phyloP scores from a whole-genome alignment of 2,113 vertebrate species.

The Pluvianellus socialis region DNA sequence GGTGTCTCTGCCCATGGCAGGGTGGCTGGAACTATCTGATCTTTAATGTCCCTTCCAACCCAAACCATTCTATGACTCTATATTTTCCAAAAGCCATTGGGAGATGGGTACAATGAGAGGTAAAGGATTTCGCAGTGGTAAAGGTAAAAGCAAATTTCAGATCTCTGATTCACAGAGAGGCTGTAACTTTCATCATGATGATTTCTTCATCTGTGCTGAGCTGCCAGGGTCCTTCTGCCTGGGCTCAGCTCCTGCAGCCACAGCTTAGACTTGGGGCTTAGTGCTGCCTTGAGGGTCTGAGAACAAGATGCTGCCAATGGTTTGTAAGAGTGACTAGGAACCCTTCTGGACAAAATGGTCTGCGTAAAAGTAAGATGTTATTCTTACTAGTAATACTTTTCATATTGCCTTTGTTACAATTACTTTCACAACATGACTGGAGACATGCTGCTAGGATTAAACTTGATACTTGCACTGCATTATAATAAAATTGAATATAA shows the following conservation, averaged over 20 bases:
- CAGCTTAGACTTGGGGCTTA: not conserved
- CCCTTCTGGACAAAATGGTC: not conserved
- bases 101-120: not conserved
- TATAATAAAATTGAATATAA: constrained; percentile 31
- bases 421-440: constrained; percentile 31
- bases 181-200: not conserved
- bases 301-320: not conserved
- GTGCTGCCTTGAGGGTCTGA: not conserved
- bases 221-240: not conserved
- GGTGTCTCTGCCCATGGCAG: not conserved
- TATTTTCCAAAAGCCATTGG: not conserved
- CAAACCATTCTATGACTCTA: not conserved
- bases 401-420: constrained; percentile 9
- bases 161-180: not conserved
- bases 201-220: not conserved
- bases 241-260: not conserved
- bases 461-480: constrained; percentile 16
- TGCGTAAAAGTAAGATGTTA: not conserved
- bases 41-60: not conserved
- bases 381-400: constrained; percentile 49
- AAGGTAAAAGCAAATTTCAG: not conserved
- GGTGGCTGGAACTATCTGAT: not conserved
- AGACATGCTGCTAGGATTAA: constrained; percentile 63
- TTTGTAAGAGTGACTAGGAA: not conserved
- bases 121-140: not conserved